phyloP scores from a whole-genome alignment of 2,113 vertebrate species.

The Nymphicus hollandicus region DNA sequence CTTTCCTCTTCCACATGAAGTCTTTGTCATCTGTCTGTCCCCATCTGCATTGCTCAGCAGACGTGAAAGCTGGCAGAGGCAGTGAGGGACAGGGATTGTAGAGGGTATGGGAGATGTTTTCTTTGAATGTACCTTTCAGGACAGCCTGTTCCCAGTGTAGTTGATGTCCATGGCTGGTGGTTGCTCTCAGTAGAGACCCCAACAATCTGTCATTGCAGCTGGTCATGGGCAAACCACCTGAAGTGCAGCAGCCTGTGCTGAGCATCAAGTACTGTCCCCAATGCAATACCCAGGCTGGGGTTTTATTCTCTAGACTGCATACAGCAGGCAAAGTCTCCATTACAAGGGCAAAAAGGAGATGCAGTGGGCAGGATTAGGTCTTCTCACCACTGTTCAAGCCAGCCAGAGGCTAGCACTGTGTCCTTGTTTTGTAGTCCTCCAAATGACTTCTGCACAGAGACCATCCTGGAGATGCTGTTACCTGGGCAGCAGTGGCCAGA shows the following conservation, averaged over 20 bases:
- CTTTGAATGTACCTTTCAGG: neutral
- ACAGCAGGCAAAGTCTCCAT: neutral
- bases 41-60: neutral
- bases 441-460: neutral
- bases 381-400: neutral
- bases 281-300: neutral
- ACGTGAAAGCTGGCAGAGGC: constrained; percentile 2
- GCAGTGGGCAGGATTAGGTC: neutral
- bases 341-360: neutral
- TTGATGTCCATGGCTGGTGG: neutral
- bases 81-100: neutral
- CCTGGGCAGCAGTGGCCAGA: neutral
- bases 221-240: neutral
- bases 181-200: neutral
- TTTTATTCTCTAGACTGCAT: neutral
- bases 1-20: neutral
- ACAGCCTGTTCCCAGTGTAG: neutral
- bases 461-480: neutral
- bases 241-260: neutral
- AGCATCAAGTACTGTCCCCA: neutral
- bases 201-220: neutral
- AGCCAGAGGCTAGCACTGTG: neutral
- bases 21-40: neutral
- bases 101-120: neutral
- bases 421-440: neutral